Evolutionary conservation across 2,888 invertebrate species (phyloP).

Genomic region (Gymnosoma rotundatum): DNA sequence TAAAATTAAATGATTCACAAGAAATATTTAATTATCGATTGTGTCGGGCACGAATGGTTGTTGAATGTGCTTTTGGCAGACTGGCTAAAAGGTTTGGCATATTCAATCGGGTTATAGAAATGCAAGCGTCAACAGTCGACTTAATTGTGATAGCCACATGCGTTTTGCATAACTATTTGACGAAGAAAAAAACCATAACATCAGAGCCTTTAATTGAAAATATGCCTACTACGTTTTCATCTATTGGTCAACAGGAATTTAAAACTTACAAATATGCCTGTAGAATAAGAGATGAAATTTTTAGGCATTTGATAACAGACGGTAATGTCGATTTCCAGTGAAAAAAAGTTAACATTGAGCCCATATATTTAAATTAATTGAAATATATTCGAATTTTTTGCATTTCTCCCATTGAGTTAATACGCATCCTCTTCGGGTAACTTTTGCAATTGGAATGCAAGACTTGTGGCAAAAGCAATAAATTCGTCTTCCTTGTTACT

Average conservation of each 20-base stretch:
- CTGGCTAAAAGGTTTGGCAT: neutral
- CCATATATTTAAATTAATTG: too few species aligned
- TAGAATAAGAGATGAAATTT: neutral
- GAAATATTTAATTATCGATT: neutral
- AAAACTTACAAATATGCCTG: neutral
- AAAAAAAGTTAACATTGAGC: too few species aligned
- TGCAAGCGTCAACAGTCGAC: neutral
- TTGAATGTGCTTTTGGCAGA: neutral
- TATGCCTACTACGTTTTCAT: too few species aligned
- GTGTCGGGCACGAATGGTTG: neutral
- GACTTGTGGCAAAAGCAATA: slow-evolving; percentile 1
- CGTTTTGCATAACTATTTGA: too few species aligned
- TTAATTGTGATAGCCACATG: too few species aligned
- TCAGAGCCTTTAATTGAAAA: too few species aligned
- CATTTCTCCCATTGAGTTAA: slow-evolving; percentile 11
- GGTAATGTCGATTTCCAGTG: too few species aligned
- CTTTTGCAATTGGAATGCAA: slow-evolving; percentile 31
- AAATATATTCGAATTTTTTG: too few species aligned
- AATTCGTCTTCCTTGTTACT: slow-evolving; percentile 17
- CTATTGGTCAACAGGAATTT: neutral
- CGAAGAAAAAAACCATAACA: neutral
- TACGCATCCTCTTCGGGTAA: slow-evolving; percentile 30
- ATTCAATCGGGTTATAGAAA: neutral
- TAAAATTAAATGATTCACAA: neutral
- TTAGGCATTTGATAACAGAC: neutral